Evolutionary conservation across 2,797 vertebrate species (phyloP), one percentile per base, ranked within the genome.

Genomic region (Mus spretus): DNA sequence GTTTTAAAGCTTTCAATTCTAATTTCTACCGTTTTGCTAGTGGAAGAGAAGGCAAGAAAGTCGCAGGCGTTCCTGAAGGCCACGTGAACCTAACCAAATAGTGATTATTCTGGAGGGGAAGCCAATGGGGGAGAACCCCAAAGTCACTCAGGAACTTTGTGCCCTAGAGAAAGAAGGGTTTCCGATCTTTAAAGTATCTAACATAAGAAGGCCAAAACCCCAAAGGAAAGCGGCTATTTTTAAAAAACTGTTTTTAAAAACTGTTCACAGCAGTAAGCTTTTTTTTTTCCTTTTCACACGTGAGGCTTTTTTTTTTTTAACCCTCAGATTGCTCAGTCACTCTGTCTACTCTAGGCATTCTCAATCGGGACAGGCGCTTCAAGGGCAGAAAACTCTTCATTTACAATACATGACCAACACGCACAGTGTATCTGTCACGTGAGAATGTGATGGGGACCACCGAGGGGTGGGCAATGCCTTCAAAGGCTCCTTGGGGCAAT

Each of bases 1-100:
- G 57, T 93, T 93, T 91, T 44, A 22, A 84, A 89, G 55, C 47
- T 57, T 61, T 92, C 81, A 61, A 74, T 11, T 57, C 26, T 37
- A 82, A 87, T 63, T 94, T n/a, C n/a, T 75, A 74, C 17, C 75
- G 47, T 94, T 75, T 90, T 80, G 57, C 28, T 61, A 53, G 80
- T 82, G 37, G 61, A 61, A 80, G 31, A 57, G 19, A 65, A 89
- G 59, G 47, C 53, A 88, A 82, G 37, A 67, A 86, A 50, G 61
- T 67, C 59, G 37, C 90, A 19, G 77, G 61, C 47, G 55, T 80
- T 90, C 89, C 59, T 44, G 12, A 37, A 67, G 55, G 53, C 77
- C 83, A 57, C 47, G 4, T 22, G 47, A 61, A 17, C 10, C 37
- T 40, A 87, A 61, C 5, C 5, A 44, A 87, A 89, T 0, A 44